Evolutionary conservation across 2,113 vertebrate genomes (phyloP).

Genomic region (Apistogramma diplotaenia): DNA sequence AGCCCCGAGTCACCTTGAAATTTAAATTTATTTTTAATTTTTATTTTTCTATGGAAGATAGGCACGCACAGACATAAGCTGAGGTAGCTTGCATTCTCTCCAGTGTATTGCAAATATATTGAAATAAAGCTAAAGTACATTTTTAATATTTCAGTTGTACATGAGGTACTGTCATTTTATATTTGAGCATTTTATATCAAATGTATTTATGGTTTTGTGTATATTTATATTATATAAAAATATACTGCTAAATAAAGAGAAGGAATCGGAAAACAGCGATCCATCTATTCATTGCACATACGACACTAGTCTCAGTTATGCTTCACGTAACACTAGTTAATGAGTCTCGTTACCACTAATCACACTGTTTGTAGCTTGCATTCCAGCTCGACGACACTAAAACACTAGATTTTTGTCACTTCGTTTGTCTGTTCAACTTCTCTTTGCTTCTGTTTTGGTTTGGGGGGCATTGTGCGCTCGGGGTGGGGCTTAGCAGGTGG

Average conservation of each 20-base stretch:
- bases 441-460: conserved; percentile 72
- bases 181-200: conserved; percentile 77
- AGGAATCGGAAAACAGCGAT: conserved; percentile 66
- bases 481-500: conserved; percentile 56
- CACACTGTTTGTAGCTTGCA: conserved; percentile 77
- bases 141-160: conserved; percentile 76
- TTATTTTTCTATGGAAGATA: conserved; percentile 65
- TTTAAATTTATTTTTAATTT: conserved; percentile 54
- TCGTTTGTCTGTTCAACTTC: conserved; percentile 63
- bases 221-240: conserved; percentile 75
- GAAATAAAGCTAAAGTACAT: conserved; percentile 64
- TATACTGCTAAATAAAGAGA: conserved; percentile 77
- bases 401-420: conserved; percentile 69
- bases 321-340: conserved; percentile 55
- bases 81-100: conserved; percentile 66
- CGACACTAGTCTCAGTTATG: conserved; percentile 59
- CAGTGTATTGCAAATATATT: conserved; percentile 59
- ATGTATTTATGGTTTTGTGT: conserved; percentile 82
- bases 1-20: conserved; percentile 53
- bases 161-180: conserved; percentile 80
- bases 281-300: conserved; percentile 72
- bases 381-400: conserved; percentile 75
- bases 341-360: conserved; percentile 74
- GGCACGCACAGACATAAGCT: conserved; percentile 60
- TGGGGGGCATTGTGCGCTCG: conserved; percentile 56